These are phyloP conservation scores for Drosophila nr. medialis DNA, from an alignment of 2,888 invertebrate genomes.

Conservation along the genomic window DNA sequence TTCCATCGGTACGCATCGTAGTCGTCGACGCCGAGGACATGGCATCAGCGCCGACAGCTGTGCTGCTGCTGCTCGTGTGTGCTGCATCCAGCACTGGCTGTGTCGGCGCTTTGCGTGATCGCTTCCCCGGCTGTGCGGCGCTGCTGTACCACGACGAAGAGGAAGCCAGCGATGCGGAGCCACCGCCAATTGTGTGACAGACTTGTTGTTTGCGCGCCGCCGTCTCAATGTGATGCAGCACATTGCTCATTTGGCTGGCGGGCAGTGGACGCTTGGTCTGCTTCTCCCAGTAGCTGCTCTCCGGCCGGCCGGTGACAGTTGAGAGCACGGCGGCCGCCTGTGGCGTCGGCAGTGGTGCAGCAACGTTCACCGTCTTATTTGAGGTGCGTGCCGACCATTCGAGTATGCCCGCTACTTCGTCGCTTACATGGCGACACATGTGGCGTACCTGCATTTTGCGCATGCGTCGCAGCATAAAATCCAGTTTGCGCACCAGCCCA, in stretches of 20 bases:
- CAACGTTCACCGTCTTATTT: slow-evolving; percentile 40
- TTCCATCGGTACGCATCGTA: slow-evolving; percentile 66
- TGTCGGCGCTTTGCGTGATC: slow-evolving; percentile 46
- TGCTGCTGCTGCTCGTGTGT: slow-evolving; percentile 4
- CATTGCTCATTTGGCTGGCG: slow-evolving; percentile 86
- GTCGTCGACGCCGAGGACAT: slow-evolving; percentile 34
- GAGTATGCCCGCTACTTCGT: slow-evolving; percentile 91
- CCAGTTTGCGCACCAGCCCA: slow-evolving; percentile 89
- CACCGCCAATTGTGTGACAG: slow-evolving; percentile 65
- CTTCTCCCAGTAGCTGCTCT: slow-evolving; percentile 78
- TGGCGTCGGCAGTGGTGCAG: slow-evolving; percentile 47
- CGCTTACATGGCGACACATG: slow-evolving; percentile 91
- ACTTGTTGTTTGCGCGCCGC: slow-evolving; percentile 81
- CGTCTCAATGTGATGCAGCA: slow-evolving; percentile 84
- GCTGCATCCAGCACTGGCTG: slow-evolving; percentile 22
- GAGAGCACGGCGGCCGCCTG: slow-evolving; percentile 63
- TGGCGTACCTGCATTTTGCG: slow-evolving; percentile 91
- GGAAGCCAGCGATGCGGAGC: slow-evolving; percentile 64
- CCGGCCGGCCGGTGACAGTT: slow-evolving; percentile 73
- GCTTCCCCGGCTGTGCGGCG: slow-evolving; percentile 53
- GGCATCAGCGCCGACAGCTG: slow-evolving; percentile 12
- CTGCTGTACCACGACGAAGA: slow-evolving; percentile 67
- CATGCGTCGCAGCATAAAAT: slow-evolving; percentile 90
- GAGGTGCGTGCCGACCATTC: slow-evolving; percentile 88
- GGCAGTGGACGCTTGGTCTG: slow-evolving; percentile 85